Conservation (phyloP, 2,888 invertebrate species). For the Drosophila algonquin region DNA sequence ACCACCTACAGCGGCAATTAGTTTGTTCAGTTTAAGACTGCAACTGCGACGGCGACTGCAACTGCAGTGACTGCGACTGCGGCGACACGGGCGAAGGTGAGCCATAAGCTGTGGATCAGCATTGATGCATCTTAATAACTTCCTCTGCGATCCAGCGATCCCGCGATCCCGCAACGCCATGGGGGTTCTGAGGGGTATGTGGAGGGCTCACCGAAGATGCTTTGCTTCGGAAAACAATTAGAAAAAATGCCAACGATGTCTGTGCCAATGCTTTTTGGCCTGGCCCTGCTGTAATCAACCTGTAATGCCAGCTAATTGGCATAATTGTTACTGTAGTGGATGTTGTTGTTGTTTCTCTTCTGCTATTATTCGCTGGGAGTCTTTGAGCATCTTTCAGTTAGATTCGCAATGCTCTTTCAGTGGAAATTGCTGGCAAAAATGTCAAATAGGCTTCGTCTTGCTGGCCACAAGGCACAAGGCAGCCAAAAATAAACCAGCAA, state of each 20-base stretch:
- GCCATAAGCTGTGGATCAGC: constrained; percentile 40
- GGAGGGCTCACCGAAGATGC: constrained; percentile 2
- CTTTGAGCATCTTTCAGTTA: constrained; percentile 48
- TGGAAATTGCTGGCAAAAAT: constrained; percentile 73
- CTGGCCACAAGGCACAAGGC: constrained; percentile 35
- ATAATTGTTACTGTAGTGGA: constrained; percentile 65
- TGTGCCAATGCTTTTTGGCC: constrained; percentile 29
- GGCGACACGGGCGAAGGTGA: constrained; percentile 57
- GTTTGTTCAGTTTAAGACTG: constrained; percentile 48
- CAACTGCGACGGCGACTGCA: not conserved
- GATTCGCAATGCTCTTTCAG: constrained; percentile 65
- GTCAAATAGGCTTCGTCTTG: constrained; percentile 70
- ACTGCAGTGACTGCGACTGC: not conserved
- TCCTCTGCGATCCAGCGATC: constrained; percentile 44
- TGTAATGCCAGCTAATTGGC: constrained; percentile 79
- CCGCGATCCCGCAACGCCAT: constrained; percentile 11
- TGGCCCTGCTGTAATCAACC: constrained; percentile 68
- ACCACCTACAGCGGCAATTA: constrained; percentile 60
- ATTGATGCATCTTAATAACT: constrained; percentile 61
- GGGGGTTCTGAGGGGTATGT: not conserved
- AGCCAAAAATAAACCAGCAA: constrained; percentile 16
- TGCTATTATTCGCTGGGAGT: constrained; percentile 38
- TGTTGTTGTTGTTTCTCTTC: not conserved
- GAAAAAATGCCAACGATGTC: constrained; percentile 58
- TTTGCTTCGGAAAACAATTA: constrained; percentile 41